Evolutionary conservation across 2,113 vertebrate species (phyloP), one percentile per base, ranked within the genome.

Genomic region (Tyto alba): DNA sequence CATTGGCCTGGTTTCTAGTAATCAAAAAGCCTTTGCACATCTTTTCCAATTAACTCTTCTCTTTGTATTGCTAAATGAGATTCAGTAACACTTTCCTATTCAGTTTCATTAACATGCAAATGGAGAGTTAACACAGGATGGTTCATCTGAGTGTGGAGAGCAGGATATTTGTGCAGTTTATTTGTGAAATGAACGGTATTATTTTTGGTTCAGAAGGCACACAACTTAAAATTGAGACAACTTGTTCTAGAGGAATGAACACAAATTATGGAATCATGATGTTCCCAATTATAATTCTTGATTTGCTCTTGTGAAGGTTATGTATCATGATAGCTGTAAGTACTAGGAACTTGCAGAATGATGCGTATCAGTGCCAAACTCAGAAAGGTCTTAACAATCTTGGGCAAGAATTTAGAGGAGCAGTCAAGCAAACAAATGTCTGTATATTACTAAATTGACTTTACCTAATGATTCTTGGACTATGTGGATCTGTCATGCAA

Each of bases 1-100:
- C 18, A n/a, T 80, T 2, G 13, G 25, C 52, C 22, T 1, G 4
- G 6, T 93, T 95, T 91, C 59, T 88, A 23, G 45, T 69, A 57
- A 77, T 84, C 74, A 93, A 79, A 92, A 77, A 68, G 36, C 23
- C 32, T 85, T 85, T 76, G 62, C 74, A 12, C 30, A 36, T 80
- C 16, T 86, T 93, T 93, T 77, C 76, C 67, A 93, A 34, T 88
- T 94, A 93, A 88, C 63, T 63, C 72, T 93, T 93, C 20, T 57
- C 53, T 96, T 91, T 91, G 41, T 83, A 43, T 91, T 88, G 38
- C 50, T 90, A 80, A 94, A 59, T 88, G 27, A 69, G 13, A 81
- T 91, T 85, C 55, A 57, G 59, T 67, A 93, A 74, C 71, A 55
- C 29, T 89, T 93, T 83, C 22, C 71, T 83, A 20, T 89, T 79